Evolutionary conservation across 2,797 vertebrate genomes (phyloP).

Genomic region (Monodelphis domestica): DNA sequence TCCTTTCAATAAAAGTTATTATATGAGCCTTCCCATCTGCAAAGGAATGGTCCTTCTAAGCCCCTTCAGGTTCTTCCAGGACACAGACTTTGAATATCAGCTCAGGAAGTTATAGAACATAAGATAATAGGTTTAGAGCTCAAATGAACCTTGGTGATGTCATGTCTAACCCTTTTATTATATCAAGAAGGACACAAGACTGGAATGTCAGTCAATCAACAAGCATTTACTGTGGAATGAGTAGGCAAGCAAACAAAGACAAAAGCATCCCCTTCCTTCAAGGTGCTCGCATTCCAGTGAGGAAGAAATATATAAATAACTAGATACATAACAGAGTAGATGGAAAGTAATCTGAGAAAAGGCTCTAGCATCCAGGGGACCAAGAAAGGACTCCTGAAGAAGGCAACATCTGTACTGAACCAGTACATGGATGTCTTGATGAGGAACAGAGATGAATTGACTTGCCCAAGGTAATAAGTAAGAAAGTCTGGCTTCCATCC

Average conservation of each 20-base stretch:
- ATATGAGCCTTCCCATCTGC: neutral
- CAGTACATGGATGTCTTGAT: neutral
- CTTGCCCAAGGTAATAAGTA: neutral
- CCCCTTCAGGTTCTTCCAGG: neutral
- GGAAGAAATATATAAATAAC: neutral
- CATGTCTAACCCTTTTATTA: neutral
- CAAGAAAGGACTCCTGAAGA: neutral
- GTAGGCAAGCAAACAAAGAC: neutral
- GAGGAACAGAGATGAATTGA: neutral
- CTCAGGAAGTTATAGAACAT: neutral
- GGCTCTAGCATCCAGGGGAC: neutral
- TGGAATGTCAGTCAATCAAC: neutral
- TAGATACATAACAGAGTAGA: neutral
- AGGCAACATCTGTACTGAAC: neutral
- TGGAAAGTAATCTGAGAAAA: neutral
- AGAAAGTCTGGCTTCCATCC: neutral
- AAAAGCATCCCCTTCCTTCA: neutral
- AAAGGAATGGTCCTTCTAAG: neutral
- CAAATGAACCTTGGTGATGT: neutral
- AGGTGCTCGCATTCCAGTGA: neutral
- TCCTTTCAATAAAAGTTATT: neutral
- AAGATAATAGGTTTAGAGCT: neutral
- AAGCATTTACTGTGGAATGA: neutral
- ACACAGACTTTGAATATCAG: neutral
- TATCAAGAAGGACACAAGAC: neutral